Conservation (phyloP, 1,140 invertebrate genomes). For the Leptinotarsa lineolata region DNA sequence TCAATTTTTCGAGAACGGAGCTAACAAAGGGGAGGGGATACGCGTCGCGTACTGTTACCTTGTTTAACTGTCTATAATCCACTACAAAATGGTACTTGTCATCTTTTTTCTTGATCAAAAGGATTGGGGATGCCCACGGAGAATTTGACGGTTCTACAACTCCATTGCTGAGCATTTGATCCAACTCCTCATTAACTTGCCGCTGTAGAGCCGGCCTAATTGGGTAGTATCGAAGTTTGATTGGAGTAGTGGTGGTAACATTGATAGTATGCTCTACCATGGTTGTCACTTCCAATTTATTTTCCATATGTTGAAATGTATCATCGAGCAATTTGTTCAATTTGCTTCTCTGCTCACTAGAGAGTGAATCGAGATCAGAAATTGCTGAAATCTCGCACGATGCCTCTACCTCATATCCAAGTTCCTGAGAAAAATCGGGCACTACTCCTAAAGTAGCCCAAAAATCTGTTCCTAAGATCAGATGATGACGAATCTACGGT, state of each 20-base stretch:
- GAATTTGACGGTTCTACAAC: constrained; percentile 23
- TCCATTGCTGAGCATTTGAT: constrained; percentile 15
- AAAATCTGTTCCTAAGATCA: constrained; percentile 24
- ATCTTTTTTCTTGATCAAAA: constrained; percentile 48
- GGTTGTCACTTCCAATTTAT: not conserved
- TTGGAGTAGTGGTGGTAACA: not conserved
- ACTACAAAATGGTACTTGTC: constrained; percentile 42
- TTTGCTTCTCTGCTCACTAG: not conserved
- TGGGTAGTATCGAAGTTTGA: not conserved
- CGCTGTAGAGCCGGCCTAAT: not conserved
- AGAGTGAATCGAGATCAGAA: not conserved
- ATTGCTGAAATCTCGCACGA: not conserved
- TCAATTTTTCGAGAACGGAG: constrained; percentile 41
- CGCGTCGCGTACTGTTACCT: constrained; percentile 25
- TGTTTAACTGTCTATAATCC: constrained; percentile 51
- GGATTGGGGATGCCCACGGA: constrained; percentile 39
- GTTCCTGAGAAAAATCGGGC: not conserved
- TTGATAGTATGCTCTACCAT: not conserved
- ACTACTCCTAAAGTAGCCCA: constrained; percentile 9
- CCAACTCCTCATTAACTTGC: not conserved
- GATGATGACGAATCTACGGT: not conserved
- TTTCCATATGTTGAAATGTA: constrained; percentile 10
- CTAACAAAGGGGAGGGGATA: constrained; percentile 23
- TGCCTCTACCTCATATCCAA: not conserved
- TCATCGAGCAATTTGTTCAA: not conserved